These are phyloP conservation scores for Ibidorhyncha struthersii DNA, from an alignment of 2,113 vertebrate species.

Conservation along the genomic window DNA sequence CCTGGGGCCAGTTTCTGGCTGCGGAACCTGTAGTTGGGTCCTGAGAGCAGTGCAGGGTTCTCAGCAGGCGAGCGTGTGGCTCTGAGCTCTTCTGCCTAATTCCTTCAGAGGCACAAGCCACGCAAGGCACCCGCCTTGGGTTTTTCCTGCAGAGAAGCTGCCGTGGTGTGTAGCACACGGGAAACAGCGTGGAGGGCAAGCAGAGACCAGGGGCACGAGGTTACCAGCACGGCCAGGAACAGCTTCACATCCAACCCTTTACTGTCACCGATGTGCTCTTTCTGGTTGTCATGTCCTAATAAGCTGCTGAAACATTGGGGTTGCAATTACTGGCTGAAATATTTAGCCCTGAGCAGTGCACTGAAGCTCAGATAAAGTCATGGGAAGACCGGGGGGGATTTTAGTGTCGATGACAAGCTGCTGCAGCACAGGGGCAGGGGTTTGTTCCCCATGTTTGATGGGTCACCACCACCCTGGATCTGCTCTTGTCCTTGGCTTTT, in stretches of 20 bases:
- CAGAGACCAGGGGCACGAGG: neutral
- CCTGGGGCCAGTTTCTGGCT: neutral
- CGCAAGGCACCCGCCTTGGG: accelerated
- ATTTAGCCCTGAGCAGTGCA: neutral
- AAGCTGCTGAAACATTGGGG: neutral
- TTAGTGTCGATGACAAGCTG: neutral
- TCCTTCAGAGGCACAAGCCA: neutral
- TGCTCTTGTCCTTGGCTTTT: neutral
- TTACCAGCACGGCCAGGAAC: neutral
- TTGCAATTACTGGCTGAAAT: neutral
- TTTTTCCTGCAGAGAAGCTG: neutral
- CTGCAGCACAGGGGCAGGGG: neutral
- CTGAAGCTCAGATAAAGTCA: neutral
- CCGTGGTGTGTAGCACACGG: accelerated
- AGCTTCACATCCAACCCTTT: neutral
- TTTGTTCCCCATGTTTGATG: neutral
- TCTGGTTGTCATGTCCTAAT: neutral
- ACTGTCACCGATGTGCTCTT: neutral
- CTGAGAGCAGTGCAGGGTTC: neutral
- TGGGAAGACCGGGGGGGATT: neutral
- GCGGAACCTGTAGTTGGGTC: neutral
- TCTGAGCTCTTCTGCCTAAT: neutral
- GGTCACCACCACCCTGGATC: neutral
- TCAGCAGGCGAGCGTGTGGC: neutral
- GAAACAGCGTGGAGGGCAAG: neutral